Conservation (phyloP, 1,140 invertebrate species). For the Cecropterus lyciades region DNA sequence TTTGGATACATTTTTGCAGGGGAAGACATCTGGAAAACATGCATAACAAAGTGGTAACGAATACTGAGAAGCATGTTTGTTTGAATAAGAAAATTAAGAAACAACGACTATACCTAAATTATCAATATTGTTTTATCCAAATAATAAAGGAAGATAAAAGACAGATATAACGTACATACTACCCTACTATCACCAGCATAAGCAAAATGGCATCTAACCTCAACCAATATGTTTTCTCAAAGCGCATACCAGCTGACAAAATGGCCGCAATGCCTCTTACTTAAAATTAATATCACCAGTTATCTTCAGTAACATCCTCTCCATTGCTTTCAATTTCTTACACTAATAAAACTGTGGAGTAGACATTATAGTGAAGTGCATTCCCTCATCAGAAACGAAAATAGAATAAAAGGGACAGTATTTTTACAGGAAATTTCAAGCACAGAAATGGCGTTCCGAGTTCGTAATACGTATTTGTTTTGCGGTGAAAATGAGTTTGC, state of each 20-base stretch:
- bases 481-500: constrained; percentile 25
- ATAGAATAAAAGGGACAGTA: constrained; percentile 35
- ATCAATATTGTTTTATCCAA: too few relatives aligned
- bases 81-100: too few relatives aligned
- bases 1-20: too few relatives aligned
- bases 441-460: constrained; percentile 10
- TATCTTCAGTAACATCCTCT: constrained; percentile 2
- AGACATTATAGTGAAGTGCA: constrained; percentile 32
- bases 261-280: background rate
- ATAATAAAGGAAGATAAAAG: too few relatives aligned
- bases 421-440: constrained; percentile 37
- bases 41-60: too few relatives aligned
- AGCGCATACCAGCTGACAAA: background rate
- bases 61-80: too few relatives aligned
- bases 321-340: constrained; percentile 12
- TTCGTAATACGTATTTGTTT: constrained; percentile 25
- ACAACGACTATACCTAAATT: too few relatives aligned
- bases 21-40: too few relatives aligned
- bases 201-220: background rate
- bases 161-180: too few relatives aligned
- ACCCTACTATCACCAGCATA: background rate
- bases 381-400: constrained; percentile 22
- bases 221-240: background rate
- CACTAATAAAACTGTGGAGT: constrained; percentile 12
- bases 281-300: constrained; percentile 1